Evolutionary conservation across 2,888 invertebrate genomes (phyloP).

Genomic region (Cosmorhoe ocellata): DNA sequence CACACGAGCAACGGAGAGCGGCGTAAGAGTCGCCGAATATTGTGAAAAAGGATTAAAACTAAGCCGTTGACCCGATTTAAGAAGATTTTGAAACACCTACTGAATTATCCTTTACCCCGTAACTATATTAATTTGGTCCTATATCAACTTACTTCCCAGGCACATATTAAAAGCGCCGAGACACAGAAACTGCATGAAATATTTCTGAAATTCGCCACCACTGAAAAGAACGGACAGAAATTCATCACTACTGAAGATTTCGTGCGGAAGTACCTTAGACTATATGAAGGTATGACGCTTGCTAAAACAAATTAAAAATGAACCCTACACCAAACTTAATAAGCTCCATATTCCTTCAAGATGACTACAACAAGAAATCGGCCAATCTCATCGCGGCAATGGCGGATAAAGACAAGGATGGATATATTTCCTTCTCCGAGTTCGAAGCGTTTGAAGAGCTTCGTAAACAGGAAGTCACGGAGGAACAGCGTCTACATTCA

Average conservation of each 20-base stretch:
- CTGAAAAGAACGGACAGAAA: conserved; percentile 92
- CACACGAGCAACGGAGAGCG: too few species aligned
- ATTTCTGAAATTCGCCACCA: conserved; percentile 95
- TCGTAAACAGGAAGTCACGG: conserved; percentile 92
- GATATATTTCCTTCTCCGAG: conserved; percentile 96
- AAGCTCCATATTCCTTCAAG: conserved; percentile 41
- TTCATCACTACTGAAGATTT: conserved; percentile 98
- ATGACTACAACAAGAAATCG: conserved; percentile 89
- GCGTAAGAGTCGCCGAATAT: too few species aligned
- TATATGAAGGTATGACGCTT: conserved; percentile 86
- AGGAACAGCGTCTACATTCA: conserved; percentile 98
- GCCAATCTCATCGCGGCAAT: conserved; percentile 95
- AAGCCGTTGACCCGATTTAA: too few species aligned
- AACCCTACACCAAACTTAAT: background rate
- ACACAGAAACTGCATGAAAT: conserved; percentile 93
- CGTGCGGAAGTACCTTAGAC: conserved; percentile 93
- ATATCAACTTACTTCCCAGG: too few species aligned
- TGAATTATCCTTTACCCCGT: too few species aligned
- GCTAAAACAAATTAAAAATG: background rate
- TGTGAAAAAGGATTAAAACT: too few species aligned
- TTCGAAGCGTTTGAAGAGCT: conserved; percentile 99
- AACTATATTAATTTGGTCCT: too few species aligned
- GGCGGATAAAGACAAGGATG: conserved; percentile 96
- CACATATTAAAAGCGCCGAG: conserved; percentile 95
- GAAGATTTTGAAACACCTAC: too few species aligned